These are phyloP conservation scores for Chaetodon trifascialis DNA, from an alignment of 2,113 vertebrate species.

Conservation along the genomic window DNA sequence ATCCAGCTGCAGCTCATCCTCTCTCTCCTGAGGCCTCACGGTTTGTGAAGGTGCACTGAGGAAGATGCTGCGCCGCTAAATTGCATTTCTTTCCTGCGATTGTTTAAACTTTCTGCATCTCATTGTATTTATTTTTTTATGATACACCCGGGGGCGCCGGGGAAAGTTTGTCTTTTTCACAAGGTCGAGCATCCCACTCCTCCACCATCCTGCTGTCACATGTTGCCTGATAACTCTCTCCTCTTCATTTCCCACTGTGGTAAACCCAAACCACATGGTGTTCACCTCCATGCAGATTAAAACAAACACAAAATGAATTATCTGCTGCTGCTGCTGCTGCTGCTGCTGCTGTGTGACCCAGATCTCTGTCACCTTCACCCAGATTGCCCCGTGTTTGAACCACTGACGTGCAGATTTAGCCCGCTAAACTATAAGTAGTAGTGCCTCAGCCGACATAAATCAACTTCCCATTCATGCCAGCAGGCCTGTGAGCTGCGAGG, in stretches of 20 bases:
- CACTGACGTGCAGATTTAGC: background rate
- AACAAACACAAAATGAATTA: background rate
- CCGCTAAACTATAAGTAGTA: background rate
- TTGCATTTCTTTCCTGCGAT: slow-evolving; percentile 33
- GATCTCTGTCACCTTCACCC: background rate
- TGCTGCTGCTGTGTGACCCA: background rate
- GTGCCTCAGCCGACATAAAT: background rate
- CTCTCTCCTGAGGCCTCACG: background rate
- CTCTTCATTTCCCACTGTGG: background rate
- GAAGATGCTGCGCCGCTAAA: slow-evolving; percentile 4
- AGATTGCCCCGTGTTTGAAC: background rate
- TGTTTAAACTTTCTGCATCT: slow-evolving; percentile 33
- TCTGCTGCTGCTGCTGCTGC: background rate
- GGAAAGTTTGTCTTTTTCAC: slow-evolving; percentile 30
- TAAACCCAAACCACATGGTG: slow-evolving; percentile 13
- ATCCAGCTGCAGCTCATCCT: slow-evolving; percentile 36
- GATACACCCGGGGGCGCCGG: background rate
- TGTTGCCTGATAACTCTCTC: background rate
- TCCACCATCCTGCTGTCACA: slow-evolving; percentile 36
- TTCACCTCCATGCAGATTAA: background rate
- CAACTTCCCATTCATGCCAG: background rate
- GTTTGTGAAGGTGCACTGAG: background rate
- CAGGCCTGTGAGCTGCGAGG: background rate
- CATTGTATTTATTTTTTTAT: slow-evolving; percentile 38
- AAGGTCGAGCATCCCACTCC: background rate